Evolutionary conservation across 2,113 vertebrate species (phyloP).

Genomic region (Cisticola juncidis): DNA sequence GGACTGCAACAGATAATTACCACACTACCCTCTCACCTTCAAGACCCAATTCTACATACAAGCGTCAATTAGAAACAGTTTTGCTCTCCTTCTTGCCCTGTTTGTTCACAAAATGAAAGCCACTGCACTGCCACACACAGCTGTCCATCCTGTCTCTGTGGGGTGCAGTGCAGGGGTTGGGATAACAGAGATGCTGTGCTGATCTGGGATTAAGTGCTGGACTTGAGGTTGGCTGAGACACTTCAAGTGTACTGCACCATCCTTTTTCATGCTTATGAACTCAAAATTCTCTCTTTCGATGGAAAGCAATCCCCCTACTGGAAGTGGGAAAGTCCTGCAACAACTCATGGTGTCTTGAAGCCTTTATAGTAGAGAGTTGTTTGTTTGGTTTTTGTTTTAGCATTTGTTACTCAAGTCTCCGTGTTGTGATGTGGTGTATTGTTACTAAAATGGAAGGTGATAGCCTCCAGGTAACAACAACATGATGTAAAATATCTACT

Average conservation of each 20-base stretch:
- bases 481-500: background rate
- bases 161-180: background rate
- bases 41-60: background rate
- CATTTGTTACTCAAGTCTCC: background rate
- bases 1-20: background rate
- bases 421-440: background rate
- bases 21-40: background rate
- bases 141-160: background rate
- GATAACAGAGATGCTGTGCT: background rate
- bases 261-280: background rate
- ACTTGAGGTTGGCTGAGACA: background rate
- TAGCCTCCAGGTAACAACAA: background rate
- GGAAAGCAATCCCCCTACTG: background rate
- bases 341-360: background rate
- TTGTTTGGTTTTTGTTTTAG: background rate
- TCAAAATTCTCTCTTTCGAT: background rate
- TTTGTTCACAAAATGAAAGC: background rate
- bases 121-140: background rate
- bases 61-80: slow-evolving; percentile 9
- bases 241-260: background rate
- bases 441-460: background rate
- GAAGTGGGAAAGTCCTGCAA: background rate
- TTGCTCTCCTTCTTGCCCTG: background rate
- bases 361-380: background rate
- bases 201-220: background rate